Conservation (phyloP, 2,113 vertebrate species). For the Rattus norvegicus region DNA sequence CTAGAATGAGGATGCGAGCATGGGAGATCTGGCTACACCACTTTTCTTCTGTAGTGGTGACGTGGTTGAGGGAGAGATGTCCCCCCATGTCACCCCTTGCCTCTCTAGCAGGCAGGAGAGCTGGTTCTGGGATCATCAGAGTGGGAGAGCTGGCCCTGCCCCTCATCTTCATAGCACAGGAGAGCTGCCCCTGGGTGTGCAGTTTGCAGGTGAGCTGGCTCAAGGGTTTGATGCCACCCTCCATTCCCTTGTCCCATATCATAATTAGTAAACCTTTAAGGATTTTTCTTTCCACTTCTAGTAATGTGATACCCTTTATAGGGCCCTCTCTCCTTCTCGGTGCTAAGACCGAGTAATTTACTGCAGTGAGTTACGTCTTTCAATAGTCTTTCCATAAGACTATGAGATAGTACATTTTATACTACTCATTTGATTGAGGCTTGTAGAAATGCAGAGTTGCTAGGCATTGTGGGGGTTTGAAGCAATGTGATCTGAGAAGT, state of each 20-base stretch:
- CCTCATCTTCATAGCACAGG: too few species aligned
- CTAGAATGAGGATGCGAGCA: too few species aligned
- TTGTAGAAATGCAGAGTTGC: neutral
- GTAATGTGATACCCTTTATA: neutral
- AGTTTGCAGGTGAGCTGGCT: too few species aligned
- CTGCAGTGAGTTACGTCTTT: neutral
- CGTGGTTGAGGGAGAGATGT: too few species aligned
- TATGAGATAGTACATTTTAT: neutral
- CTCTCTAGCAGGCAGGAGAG: too few species aligned
- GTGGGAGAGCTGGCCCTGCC: too few species aligned
- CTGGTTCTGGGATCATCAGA: too few species aligned
- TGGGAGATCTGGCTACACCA: too few species aligned
- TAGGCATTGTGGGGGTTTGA: neutral
- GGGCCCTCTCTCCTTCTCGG: neutral
- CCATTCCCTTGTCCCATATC: neutral
- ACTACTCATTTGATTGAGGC: neutral
- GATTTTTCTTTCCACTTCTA: neutral
- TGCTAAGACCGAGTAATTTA: neutral
- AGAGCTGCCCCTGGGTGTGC: too few species aligned
- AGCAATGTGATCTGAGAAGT: neutral
- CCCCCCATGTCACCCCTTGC: too few species aligned
- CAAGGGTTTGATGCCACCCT: too few species aligned
- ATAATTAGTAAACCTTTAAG: neutral
- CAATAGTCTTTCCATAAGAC: neutral
- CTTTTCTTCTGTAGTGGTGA: too few species aligned